Evolutionary conservation across 2,888 invertebrate species (phyloP).

Genomic region (Dione juno): DNA sequence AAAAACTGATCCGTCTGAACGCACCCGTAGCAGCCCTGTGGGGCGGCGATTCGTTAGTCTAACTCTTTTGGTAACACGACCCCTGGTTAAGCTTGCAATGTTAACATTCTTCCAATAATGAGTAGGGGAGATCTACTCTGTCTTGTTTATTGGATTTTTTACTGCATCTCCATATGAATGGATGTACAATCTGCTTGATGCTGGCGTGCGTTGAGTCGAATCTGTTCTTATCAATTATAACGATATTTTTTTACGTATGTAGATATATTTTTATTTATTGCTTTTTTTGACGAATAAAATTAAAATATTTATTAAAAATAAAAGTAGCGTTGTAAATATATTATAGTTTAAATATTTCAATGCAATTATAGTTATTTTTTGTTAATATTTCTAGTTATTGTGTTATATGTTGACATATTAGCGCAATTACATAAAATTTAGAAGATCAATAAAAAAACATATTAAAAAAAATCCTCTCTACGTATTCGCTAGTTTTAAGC

Average conservation of each 20-base stretch:
- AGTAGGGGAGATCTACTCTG: conserved; percentile 73
- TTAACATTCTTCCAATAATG: conserved; percentile 83
- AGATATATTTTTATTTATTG: conserved; percentile 7
- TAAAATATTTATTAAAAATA: too few species aligned
- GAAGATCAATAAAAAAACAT: not conserved
- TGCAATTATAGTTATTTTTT: too few species aligned
- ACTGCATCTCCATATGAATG: conserved; percentile 83
- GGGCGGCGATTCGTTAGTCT: conserved; percentile 80
- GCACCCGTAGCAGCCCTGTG: conserved; percentile 45
- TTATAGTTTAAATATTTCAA: too few species aligned
- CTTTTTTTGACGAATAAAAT: too few species aligned
- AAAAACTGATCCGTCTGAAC: conserved; percentile 39
- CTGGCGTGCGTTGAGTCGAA: conserved; percentile 57
- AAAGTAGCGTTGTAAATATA: too few species aligned
- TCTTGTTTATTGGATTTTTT: conserved; percentile 84
- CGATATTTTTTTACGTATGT: conserved; percentile 15
- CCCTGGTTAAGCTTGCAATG: conserved; percentile 78
- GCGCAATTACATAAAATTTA: not conserved
- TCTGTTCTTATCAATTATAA: conserved; percentile 50
- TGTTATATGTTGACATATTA: too few species aligned
- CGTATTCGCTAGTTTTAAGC: conserved; percentile 53
- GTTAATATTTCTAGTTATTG: too few species aligned
- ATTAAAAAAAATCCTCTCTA: conserved; percentile 53
- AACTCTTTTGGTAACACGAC: conserved; percentile 83
- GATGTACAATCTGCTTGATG: conserved; percentile 76